These are phyloP conservation scores for Plagodis pulveraria DNA, from an alignment of 2,888 invertebrate genomes.

Conservation along the genomic window DNA sequence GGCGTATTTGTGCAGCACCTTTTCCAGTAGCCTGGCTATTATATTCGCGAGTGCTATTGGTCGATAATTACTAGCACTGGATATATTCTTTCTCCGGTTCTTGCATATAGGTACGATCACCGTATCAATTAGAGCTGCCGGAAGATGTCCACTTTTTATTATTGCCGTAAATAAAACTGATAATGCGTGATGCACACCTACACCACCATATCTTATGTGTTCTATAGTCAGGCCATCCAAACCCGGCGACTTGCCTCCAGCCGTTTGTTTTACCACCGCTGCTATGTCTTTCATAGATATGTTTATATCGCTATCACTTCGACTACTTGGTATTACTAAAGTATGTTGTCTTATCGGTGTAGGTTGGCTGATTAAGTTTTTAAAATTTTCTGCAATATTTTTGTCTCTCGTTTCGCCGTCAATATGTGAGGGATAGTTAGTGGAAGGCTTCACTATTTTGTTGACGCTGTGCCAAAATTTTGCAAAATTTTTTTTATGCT, in stretches of 20 bases:
- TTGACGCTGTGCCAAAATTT: constrained; percentile 1
- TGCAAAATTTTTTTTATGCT: background rate
- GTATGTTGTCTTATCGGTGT: background rate
- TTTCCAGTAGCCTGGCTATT: background rate
- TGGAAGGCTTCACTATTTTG: background rate
- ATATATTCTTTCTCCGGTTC: background rate
- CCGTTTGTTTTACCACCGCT: background rate
- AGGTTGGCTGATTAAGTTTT: background rate
- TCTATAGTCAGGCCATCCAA: background rate
- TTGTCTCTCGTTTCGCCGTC: background rate
- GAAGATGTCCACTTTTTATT: background rate
- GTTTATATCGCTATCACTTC: background rate
- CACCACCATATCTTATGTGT: constrained; percentile 1
- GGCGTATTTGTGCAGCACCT: background rate
- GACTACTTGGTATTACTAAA: background rate
- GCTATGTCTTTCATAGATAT: background rate
- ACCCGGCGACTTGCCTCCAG: background rate
- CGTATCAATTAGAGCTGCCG: background rate
- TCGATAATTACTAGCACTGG: background rate
- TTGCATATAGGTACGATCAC: background rate
- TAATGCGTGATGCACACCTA: background rate
- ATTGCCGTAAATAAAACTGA: background rate
- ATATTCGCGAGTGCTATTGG: background rate
- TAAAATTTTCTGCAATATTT: constrained; percentile 4
- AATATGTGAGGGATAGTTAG: constrained; percentile 1